Evolutionary conservation across 2,797 vertebrate genomes (phyloP).

Genomic region (Heteromormyrus szaboi): DNA sequence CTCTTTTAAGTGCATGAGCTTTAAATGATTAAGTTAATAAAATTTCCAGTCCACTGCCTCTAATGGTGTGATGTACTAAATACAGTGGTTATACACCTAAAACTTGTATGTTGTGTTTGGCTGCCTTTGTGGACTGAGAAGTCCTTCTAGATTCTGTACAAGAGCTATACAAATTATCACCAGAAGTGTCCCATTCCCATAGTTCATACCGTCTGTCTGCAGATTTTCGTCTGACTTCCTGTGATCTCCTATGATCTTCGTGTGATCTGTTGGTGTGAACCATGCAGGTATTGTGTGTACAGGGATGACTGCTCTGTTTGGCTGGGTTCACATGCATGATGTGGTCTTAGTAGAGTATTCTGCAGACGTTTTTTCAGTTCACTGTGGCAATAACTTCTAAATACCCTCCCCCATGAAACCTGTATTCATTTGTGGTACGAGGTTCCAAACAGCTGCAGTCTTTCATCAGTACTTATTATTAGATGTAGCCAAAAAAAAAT

Average conservation of each 20-base stretch:
- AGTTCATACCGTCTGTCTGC: constrained; percentile 51
- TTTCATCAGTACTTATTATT: neutral
- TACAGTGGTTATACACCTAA: neutral
- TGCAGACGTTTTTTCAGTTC: neutral
- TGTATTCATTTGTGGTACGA: neutral
- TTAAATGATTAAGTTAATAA: neutral
- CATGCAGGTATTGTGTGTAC: constrained; percentile 53
- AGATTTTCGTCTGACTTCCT: constrained; percentile 72
- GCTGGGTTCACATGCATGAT: constrained; percentile 26
- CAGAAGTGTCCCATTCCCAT: neutral
- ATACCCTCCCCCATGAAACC: neutral
- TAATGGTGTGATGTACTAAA: neutral
- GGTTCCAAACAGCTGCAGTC: neutral
- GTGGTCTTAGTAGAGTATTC: neutral
- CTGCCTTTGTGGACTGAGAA: neutral
- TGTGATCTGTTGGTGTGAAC: constrained; percentile 42
- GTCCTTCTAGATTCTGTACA: neutral
- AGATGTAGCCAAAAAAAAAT: neutral
- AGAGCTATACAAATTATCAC: neutral
- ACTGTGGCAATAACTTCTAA: neutral
- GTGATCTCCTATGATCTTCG: constrained; percentile 50
- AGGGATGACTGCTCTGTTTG: constrained; percentile 37
- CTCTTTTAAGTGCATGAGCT: neutral
- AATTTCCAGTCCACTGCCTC: neutral
- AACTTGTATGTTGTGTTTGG: neutral